These are phyloP conservation scores for Bombus superbus DNA, from an alignment of 1,140 invertebrate genomes.

Conservation along the genomic window DNA sequence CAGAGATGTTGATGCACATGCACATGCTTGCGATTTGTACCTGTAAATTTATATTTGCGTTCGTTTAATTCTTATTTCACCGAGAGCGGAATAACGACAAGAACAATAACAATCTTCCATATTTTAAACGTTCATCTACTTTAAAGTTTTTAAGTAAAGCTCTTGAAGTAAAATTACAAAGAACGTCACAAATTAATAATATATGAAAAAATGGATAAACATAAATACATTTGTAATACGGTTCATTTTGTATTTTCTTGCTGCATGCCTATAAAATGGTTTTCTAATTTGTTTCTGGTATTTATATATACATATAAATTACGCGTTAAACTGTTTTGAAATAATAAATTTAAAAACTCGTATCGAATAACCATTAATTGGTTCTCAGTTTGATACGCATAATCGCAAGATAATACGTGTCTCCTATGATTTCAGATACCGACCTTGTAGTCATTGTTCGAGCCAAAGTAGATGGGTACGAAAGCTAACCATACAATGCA, in stretches of 20 bases:
- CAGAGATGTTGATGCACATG: slow-evolving; percentile 91
- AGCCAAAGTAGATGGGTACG: slow-evolving; percentile 88
- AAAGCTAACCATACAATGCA: slow-evolving; percentile 91
- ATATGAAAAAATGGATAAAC: background rate
- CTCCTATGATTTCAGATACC: background rate
- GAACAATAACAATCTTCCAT: background rate
- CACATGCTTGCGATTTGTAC: slow-evolving; percentile 91
- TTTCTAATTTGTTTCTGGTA: background rate
- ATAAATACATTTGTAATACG: background rate
- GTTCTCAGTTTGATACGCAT: background rate
- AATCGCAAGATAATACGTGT: background rate
- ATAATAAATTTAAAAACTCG: background rate
- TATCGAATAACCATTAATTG: background rate
- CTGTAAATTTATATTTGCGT: slow-evolving; percentile 78
- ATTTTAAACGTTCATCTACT: too few species aligned
- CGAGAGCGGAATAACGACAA: background rate
- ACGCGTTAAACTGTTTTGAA: background rate
- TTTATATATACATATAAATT: background rate
- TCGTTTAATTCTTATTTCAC: background rate
- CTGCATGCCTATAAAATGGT: background rate
- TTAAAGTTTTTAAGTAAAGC: too few species aligned
- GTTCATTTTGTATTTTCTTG: slow-evolving; percentile 3
- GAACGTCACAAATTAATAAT: too few species aligned
- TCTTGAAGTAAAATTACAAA: too few species aligned
- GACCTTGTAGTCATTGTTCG: slow-evolving; percentile 86